These are phyloP conservation scores for Mycetomoellerius zeteki DNA, from an alignment of 1,140 invertebrate genomes.

Conservation along the genomic window DNA sequence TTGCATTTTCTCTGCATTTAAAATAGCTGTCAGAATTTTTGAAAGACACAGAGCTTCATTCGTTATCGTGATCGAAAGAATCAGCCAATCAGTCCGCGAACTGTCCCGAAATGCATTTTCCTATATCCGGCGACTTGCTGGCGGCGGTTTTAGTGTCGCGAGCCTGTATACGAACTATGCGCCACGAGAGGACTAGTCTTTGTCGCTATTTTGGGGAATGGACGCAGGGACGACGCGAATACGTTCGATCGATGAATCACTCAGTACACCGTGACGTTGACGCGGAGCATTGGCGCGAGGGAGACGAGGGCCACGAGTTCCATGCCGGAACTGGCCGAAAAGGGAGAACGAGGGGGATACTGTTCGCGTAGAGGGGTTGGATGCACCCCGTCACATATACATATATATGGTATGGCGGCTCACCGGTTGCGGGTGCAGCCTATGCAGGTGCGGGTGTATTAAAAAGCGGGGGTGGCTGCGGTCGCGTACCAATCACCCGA, in stretches of 20 bases:
- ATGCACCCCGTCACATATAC: slow-evolving; percentile 66
- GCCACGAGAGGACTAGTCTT: slow-evolving; percentile 76
- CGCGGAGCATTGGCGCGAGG: slow-evolving; percentile 73
- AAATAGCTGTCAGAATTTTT: slow-evolving; percentile 42
- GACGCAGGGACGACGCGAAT: slow-evolving; percentile 77
- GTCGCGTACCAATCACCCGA: slow-evolving; percentile 83
- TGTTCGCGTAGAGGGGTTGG: slow-evolving; percentile 57
- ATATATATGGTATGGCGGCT: slow-evolving; percentile 69
- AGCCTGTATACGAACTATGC: slow-evolving; percentile 55
- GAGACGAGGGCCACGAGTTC: slow-evolving; percentile 47
- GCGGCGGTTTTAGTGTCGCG: slow-evolving; percentile 68
- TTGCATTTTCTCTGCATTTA: neutral
- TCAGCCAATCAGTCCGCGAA: slow-evolving; percentile 61
- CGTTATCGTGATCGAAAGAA: slow-evolving; percentile 51
- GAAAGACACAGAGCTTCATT: slow-evolving; percentile 12
- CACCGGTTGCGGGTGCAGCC: slow-evolving; percentile 74
- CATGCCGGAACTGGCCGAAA: slow-evolving; percentile 54
- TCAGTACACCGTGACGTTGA: slow-evolving; percentile 82
- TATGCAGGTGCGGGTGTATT: slow-evolving; percentile 83
- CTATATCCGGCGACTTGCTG: slow-evolving; percentile 70
- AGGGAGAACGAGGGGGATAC: slow-evolving; percentile 30
- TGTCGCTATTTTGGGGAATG: slow-evolving; percentile 81
- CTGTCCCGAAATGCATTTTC: slow-evolving; percentile 74
- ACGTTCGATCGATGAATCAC: slow-evolving; percentile 83
- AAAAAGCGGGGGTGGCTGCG: slow-evolving; percentile 83